A percentile compares a stretch with the other conserved stretches of the same genome.
These are phyloP conservation scores for Actenoides lindsayi DNA, from an alignment of 2,113 vertebrate genomes.

Conservation along the genomic window DNA sequence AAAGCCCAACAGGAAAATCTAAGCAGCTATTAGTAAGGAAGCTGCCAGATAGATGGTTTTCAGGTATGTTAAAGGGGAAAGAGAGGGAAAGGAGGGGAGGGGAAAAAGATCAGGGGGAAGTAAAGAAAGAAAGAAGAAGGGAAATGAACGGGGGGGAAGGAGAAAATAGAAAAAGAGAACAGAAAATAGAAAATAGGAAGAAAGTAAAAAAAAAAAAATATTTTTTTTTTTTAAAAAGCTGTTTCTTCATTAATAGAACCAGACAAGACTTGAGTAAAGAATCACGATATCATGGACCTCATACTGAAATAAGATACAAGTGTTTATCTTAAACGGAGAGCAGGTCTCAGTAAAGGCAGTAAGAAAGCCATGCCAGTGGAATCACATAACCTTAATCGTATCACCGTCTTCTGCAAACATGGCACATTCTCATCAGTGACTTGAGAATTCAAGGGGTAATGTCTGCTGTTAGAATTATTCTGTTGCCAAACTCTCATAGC, in stretches of 20 bases:
- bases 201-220: neutral
- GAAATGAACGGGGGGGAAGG: too few relatives aligned
- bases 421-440: neutral
- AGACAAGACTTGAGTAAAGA: neutral
- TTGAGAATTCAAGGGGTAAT: neutral
- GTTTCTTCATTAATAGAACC: neutral
- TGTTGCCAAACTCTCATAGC: neutral
- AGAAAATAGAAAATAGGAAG: too few relatives aligned
- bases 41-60: neutral
- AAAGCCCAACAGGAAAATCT: too few relatives aligned
- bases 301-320: neutral
- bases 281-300: neutral
- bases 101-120: too few relatives aligned
- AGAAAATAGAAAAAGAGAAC: too few relatives aligned
- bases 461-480: neutral
- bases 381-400: neutral
- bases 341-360: neutral
- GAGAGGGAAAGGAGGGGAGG: too few relatives aligned
- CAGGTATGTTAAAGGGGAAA: neutral
- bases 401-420: neutral
- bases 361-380: neutral
- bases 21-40: neutral
- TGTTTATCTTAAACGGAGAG: neutral
- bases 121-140: neutral
- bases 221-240: too few relatives aligned